phyloP scores from a whole-genome alignment of 2,113 vertebrate genomes.

The Trematocara nigrifrons region DNA sequence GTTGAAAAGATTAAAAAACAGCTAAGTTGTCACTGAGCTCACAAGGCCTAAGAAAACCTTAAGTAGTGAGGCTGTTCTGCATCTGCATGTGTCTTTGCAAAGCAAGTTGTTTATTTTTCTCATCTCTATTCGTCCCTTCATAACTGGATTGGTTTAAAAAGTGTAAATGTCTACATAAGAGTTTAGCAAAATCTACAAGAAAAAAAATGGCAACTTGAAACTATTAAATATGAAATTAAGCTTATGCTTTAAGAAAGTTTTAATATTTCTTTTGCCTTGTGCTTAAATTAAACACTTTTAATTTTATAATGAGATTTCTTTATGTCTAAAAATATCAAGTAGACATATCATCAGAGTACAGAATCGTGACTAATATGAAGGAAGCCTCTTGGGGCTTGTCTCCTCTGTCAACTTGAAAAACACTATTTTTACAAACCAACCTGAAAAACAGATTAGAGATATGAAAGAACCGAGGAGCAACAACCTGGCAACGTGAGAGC shows the following conservation, averaged over 20 bases:
- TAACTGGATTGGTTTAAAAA: background rate
- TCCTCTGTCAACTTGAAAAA: background rate
- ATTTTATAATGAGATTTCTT: background rate
- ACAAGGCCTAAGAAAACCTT: background rate
- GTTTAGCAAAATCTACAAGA: background rate
- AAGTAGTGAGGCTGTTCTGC: background rate
- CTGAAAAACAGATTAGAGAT: background rate
- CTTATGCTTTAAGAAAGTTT: background rate
- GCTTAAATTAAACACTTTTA: background rate
- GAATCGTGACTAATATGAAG: constrained; percentile 37
- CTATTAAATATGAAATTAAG: background rate
- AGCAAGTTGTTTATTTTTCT: background rate
- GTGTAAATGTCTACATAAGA: background rate
- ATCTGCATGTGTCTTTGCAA: background rate
- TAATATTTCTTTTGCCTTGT: background rate
- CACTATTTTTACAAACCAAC: background rate
- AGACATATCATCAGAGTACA: background rate
- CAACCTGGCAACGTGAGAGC: background rate
- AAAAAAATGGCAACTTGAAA: background rate
- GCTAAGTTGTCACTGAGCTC: background rate
- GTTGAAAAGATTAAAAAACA: background rate
- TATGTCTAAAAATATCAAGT: background rate
- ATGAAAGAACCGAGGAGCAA: background rate
- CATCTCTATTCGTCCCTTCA: background rate
- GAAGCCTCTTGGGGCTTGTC: background rate